Evolutionary conservation across 2,113 vertebrate genomes (phyloP).

Genomic region (Pao palembangensis): DNA sequence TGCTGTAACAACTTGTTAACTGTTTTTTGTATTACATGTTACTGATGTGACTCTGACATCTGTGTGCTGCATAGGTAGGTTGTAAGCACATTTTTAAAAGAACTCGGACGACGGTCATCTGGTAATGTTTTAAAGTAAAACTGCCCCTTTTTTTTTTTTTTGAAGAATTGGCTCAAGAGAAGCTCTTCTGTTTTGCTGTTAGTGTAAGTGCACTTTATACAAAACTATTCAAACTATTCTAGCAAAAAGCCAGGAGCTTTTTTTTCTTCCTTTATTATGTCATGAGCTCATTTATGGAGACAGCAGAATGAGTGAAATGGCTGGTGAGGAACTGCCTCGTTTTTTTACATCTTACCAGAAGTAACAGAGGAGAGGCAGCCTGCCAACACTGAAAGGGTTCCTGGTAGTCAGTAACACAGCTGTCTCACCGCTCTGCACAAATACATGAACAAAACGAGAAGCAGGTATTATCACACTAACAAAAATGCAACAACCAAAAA

Average conservation of each 20-base stretch:
- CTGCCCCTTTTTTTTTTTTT: too few species aligned
- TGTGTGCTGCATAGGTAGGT: too few species aligned
- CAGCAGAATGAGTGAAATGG: conserved; percentile 53
- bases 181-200: not conserved
- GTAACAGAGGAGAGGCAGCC: conserved; percentile 8
- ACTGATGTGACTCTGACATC: too few species aligned
- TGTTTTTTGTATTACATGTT: too few species aligned
- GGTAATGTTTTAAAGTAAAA: too few species aligned
- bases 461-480: not conserved
- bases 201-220: too few species aligned
- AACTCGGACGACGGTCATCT: too few species aligned
- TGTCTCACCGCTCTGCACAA: conserved; percentile 3
- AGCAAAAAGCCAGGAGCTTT: too few species aligned
- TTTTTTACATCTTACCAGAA: conserved; percentile 40
- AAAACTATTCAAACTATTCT: too few species aligned
- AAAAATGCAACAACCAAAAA: conserved; percentile 1
- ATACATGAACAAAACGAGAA: not conserved
- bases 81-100: too few species aligned
- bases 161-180: conserved; percentile 29
- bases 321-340: conserved; percentile 43
- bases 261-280: too few species aligned
- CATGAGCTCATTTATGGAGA: conserved; percentile 29
- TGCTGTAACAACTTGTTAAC: too few species aligned
- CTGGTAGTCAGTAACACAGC: conserved; percentile 15
- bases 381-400: conserved; percentile 12